These are phyloP conservation scores for Epizoanthus illoricatus DNA, from an alignment of 92 coral and sea anemone genomes.

Conservation along the genomic window DNA sequence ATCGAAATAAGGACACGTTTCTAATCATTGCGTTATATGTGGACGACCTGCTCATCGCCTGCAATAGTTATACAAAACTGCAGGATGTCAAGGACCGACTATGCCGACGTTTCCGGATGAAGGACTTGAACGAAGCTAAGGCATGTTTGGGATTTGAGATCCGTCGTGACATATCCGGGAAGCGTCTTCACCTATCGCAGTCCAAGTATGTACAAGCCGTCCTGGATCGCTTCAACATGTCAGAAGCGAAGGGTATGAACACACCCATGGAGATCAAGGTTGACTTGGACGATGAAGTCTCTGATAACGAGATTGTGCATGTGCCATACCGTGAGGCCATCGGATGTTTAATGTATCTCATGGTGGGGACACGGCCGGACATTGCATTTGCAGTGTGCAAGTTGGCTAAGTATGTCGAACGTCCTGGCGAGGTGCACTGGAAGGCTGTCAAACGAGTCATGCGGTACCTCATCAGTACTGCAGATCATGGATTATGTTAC, in stretches of 20 bases:
- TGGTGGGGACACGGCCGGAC: constrained; percentile 58
- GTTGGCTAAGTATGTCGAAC: constrained; percentile 42
- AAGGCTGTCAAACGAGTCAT: constrained; percentile 51
- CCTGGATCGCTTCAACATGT: constrained; percentile 42
- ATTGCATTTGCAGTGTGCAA: constrained; percentile 42
- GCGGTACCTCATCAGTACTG: constrained; percentile 50
- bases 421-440: constrained; percentile 48
- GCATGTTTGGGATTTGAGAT: constrained; percentile 46
- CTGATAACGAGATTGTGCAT: constrained; percentile 27
- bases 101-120: constrained; percentile 38
- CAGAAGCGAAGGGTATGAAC: too few relatives aligned
- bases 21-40: constrained; percentile 46
- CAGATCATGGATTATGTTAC: constrained; percentile 40
- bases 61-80: constrained; percentile 21
- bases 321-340: constrained; percentile 54
- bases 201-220: constrained; percentile 20
- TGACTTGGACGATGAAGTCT: constrained; percentile 46
- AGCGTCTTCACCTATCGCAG: constrained; percentile 44
- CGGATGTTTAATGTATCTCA: constrained; percentile 47
- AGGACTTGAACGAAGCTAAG: constrained; percentile 45
- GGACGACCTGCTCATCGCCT: constrained; percentile 50
- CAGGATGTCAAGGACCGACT: constrained; percentile 40
- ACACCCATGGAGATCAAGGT: too few relatives aligned
- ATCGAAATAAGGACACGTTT: background rate
- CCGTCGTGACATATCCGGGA: constrained; percentile 28